Base-by-base conservation (phyloP, 1,140 invertebrate genomes). In the Thaumatotibia leucotreta region DNA sequence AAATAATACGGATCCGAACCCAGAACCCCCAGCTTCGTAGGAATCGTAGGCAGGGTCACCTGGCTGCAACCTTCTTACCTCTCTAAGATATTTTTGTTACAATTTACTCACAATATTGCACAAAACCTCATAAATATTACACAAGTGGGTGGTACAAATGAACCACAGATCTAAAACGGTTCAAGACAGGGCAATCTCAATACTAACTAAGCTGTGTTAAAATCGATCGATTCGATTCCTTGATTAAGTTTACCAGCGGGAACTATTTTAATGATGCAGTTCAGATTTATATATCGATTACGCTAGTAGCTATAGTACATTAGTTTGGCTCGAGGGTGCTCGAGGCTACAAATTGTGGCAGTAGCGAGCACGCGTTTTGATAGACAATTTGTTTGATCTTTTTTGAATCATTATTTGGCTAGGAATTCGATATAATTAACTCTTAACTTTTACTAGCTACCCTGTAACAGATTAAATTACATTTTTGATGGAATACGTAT, bases 231-330 rank as follows among this genome's bases (percentile, higher is more conserved):
- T 54, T 54, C 50, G 24, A 24, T 54, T 58, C n/a, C 52, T 58
- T 58, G 52, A 58, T 58, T 27, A 58, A 31, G 24, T 27, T 29
- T 14, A 24, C n/a, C 24, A 22, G 24, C 52, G 24, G 24, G 24
- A 58, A 58, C 27, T 58, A 58, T 58, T 58, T 58, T 58, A 58
- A 58, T 58, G 52, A 58, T 29, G 17, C 1, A 3, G 52, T 29
- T 31, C 52, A 27, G 24, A 58, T 58, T 27, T 58, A 58, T 58
- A 8, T 58, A 23, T 27, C 52, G 52, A 58, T 27, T 58, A 27
- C 52, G 24, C n/a, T 27, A 1, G 52, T n/a, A n/a, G n/a, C n/a
- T n/a, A n/a, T n/a, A n/a, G 23, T 58, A 58, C 11, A 52, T 58
- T 58, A 58, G 23, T 58, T 29, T 49, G 6, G 27, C 6, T 29